phyloP scores from a whole-genome alignment of 2,888 invertebrate species.

The Pardosa pseudoannulata region DNA sequence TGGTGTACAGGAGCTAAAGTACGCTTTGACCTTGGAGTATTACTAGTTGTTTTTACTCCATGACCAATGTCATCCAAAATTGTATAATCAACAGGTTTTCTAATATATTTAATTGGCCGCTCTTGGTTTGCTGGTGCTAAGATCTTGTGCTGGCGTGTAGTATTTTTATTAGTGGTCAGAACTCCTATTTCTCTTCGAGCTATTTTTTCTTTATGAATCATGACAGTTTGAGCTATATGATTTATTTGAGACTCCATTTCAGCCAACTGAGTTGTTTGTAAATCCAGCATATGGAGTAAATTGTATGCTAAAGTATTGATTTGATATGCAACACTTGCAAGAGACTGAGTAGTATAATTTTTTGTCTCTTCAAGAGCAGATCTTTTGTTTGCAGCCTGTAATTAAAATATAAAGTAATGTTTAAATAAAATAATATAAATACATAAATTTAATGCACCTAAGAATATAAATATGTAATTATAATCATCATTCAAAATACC shows the following conservation, averaged over 20 bases:
- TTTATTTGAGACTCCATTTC: slow-evolving; percentile 99
- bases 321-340: slow-evolving; percentile 99
- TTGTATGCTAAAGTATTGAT: slow-evolving; percentile 98
- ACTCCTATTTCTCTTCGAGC: slow-evolving; percentile 98
- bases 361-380: slow-evolving; percentile 97
- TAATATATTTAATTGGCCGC: slow-evolving; percentile 96
- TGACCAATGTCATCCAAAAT: slow-evolving; percentile 97
- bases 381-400: slow-evolving; percentile 91
- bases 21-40: slow-evolving; percentile 79
- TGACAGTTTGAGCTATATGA: slow-evolving; percentile 96
- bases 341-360: slow-evolving; percentile 97
- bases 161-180: slow-evolving; percentile 95
- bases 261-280: slow-evolving; percentile 94
- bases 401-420: too few species aligned
- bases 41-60: slow-evolving; percentile 82
- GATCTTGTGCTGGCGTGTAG: slow-evolving; percentile 95
- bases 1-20: slow-evolving; percentile 70
- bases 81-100: slow-evolving; percentile 93
- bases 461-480: too few species aligned
- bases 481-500: too few species aligned
- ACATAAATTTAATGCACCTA: not conserved
- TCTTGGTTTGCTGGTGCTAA: slow-evolving; percentile 97
- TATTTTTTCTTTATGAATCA: slow-evolving; percentile 99
- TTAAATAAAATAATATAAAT: too few species aligned
- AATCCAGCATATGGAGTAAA: slow-evolving; percentile 93